Base-by-base conservation (phyloP, 2,888 invertebrate species). In the Mythimna lalbum region DNA sequence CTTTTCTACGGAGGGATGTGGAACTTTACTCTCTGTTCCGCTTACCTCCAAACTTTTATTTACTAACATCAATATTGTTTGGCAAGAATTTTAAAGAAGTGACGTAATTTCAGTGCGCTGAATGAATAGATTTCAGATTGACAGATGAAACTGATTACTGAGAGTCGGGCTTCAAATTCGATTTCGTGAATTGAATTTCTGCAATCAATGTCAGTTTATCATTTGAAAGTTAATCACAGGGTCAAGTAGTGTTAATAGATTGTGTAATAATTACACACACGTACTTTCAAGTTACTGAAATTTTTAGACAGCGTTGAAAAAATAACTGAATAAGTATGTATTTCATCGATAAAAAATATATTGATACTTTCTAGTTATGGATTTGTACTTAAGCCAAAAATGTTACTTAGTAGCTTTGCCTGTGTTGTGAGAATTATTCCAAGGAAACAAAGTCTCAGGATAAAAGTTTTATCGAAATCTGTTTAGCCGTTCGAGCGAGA, bases 41-140 rank as follows among this genome's bases (percentile, higher is more conserved):
- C n/a, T n/a, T n/a, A n/a, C n/a, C n/a, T n/a, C n/a, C n/a, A n/a
- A n/a, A n/a, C n/a, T n/a, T n/a, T 65, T 59, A 53, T 63, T 56
- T 27, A 50, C 52, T 63, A n/a, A 17, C 43, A 65, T 43, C 49
- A 27, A 55, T 36, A 36, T 62, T 57, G 50, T 62, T 31, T 36
- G 14, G 47, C 55, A 52, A 63, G 31, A 64, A 33, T 69, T 62
- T 57, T 31, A n/a, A 62, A 23, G 10, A 6, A 52, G 52, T 78
- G 69, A 65, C 80, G 80, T 72, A 64, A 72, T 80, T 72, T 80
- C 78, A 79, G 76, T 65, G 59, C 43, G 64, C 50, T 76, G 49
- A 71, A 60, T 52, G 23, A 62, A 79, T 63, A 50, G 31, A 60
- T 78, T 49, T 39, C 36, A 65, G 57, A 75, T 56, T 80, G 80